Percentiles rank a stretch among this genome's conserved stretches.
Evolutionary conservation across 2,888 invertebrate species (phyloP).

Genomic region (Timema podura): DNA sequence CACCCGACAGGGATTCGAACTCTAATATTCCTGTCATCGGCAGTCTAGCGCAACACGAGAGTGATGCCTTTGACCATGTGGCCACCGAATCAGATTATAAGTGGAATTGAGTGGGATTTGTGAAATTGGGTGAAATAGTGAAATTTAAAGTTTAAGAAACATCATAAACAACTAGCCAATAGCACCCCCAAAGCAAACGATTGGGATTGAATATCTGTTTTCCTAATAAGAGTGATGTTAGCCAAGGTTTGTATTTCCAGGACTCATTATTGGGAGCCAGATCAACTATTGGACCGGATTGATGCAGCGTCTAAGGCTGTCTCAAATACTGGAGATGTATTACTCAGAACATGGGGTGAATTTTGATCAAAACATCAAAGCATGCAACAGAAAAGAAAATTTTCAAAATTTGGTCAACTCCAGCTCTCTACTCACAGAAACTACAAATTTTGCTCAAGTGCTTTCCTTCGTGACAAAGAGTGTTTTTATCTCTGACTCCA

Average conservation of each 20-base stretch:
- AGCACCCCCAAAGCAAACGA: no score
- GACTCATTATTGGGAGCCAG: conserved; percentile 24
- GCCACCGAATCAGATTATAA: no score
- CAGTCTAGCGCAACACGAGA: no score
- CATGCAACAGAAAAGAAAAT: conserved; percentile 26
- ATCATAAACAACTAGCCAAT: no score
- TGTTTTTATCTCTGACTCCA: conserved; percentile 18
- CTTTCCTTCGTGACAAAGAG: conserved; percentile 13
- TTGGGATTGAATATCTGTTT: no score
- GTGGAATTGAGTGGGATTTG: no score
- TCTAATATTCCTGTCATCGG: no score
- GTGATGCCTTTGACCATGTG: no score
- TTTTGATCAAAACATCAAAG: conserved; percentile 45
- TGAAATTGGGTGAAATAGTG: no score
- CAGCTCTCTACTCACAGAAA: not conserved
- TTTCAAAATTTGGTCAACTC: not conserved
- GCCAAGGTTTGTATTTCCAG: conserved; percentile 10
- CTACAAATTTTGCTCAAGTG: conserved; percentile 20
- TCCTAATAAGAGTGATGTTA: no score
- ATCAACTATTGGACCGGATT: conserved; percentile 18
- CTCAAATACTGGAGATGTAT: conserved; percentile 77
- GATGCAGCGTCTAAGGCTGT: conserved; percentile 52
- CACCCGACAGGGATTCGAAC: no score
- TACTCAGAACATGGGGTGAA: conserved; percentile 64
- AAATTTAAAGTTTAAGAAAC: no score